Evolutionary conservation across 2,113 vertebrate species (phyloP).

Genomic region (Sebastes fasciatus): DNA sequence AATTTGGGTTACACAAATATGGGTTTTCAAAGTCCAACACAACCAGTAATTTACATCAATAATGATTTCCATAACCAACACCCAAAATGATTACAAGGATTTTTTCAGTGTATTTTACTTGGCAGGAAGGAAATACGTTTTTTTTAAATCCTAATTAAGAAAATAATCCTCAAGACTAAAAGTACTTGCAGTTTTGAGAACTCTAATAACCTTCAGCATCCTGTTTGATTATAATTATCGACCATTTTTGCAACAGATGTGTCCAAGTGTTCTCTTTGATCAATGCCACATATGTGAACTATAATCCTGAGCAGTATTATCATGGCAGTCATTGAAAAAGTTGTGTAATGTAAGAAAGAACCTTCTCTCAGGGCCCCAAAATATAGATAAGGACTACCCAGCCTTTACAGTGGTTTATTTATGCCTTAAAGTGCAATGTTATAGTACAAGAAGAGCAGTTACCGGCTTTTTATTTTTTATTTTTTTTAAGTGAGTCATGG

Average conservation of each 20-base stretch:
- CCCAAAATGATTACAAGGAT: background rate
- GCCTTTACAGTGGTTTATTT: background rate
- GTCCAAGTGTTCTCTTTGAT: slow-evolving; percentile 13
- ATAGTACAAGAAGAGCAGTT: background rate
- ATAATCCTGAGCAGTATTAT: background rate
- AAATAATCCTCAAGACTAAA: background rate
- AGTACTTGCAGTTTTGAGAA: background rate
- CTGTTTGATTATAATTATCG: slow-evolving; percentile 21
- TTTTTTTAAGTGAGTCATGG: slow-evolving; percentile 22
- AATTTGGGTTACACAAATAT: background rate
- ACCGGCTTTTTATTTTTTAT: slow-evolving; percentile 11
- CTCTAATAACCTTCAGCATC: background rate
- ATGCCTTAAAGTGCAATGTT: slow-evolving; percentile 9
- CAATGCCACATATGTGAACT: slow-evolving; percentile 15
- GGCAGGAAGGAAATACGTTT: background rate
- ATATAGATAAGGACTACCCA: background rate
- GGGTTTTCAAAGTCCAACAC: no score
- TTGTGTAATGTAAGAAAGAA: background rate
- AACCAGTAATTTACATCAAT: background rate
- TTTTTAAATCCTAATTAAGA: background rate
- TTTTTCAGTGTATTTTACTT: background rate
- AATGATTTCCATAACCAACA: background rate
- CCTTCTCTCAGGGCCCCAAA: background rate
- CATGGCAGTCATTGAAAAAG: slow-evolving; percentile 9
- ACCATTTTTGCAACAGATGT: background rate